A percentile compares a stretch with the other conserved stretches of the same genome.
phyloP scores from a whole-genome alignment of 1,140 invertebrate genomes.

The Calosoma granatense region DNA sequence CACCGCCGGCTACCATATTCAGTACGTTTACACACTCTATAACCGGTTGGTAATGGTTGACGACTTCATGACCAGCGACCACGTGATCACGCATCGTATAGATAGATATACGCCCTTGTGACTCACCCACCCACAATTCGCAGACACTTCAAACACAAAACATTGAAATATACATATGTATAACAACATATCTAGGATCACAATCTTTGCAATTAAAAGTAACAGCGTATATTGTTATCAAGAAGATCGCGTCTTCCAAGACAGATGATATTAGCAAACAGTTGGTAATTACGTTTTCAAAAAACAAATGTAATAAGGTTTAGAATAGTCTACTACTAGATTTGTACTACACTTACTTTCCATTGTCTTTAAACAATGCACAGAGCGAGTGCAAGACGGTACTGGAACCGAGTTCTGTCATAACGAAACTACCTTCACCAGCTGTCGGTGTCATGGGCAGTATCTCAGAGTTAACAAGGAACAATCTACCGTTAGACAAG shows the following conservation, averaged over 20 bases:
- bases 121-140: constrained; percentile 69
- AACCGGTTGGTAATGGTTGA: constrained; percentile 47
- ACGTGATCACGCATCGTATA: constrained; percentile 47
- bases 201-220: too few species aligned
- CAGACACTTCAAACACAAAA: constrained; percentile 35
- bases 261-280: too few species aligned
- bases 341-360: constrained; percentile 29
- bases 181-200: too few species aligned
- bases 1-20: constrained; percentile 47
- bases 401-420: constrained; percentile 63
- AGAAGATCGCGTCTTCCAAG: too few species aligned
- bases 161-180: background rate
- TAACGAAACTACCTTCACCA: constrained; percentile 60
- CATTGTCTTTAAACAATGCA: constrained; percentile 35
- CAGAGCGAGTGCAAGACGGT: constrained; percentile 48
- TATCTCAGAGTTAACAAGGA: constrained; percentile 53
- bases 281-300: too few species aligned
- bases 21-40: constrained; percentile 51
- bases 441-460: constrained; percentile 48
- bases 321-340: too few species aligned
- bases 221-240: too few species aligned
- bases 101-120: constrained; percentile 60
- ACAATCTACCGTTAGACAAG: constrained; percentile 61
- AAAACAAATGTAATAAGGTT: too few species aligned
- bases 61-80: constrained; percentile 47